Evolutionary conservation across 2,888 invertebrate species (phyloP).

Genomic region (Standfussiana lucernea): DNA sequence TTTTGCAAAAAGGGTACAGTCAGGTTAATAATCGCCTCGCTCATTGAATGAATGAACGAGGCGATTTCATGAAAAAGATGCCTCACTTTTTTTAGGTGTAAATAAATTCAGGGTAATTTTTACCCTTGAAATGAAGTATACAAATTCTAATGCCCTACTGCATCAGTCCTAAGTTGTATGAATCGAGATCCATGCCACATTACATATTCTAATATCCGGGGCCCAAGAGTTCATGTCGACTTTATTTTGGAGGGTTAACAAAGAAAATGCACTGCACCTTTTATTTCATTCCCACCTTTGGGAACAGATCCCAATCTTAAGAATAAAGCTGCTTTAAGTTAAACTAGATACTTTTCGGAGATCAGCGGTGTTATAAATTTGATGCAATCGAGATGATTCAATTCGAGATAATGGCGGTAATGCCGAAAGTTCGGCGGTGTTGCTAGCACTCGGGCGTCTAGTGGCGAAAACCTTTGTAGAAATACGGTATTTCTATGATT

Average conservation of each 20-base stretch:
- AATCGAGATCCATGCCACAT: neutral
- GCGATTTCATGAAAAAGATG: too few species aligned
- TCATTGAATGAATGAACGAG: too few species aligned
- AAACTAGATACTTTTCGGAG: conserved; percentile 59
- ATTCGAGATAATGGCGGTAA: conserved; percentile 61
- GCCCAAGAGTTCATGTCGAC: neutral
- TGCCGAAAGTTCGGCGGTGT: conserved; percentile 54
- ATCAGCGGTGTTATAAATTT: conserved; percentile 66
- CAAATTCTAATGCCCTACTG: neutral
- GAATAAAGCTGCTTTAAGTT: conserved; percentile 53
- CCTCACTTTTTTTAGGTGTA: too few species aligned
- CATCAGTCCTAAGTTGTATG: neutral
- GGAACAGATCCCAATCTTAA: conserved; percentile 46
- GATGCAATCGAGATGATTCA: conserved; percentile 65
- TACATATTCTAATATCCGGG: neutral
- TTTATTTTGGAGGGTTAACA: neutral
- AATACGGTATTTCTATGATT: conserved; percentile 25
- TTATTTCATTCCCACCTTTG: conserved; percentile 17
- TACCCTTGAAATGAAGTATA: neutral
- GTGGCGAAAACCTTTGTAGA: conserved; percentile 28
- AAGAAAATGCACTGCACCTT: conserved; percentile 21
- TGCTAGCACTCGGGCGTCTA: conserved; percentile 28
- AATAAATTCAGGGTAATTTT: too few species aligned
- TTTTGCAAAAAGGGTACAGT: too few species aligned
- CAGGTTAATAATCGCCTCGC: too few species aligned